A percentile compares a stretch with the other conserved stretches of the same genome.
These are phyloP conservation scores for Ptychoptera contaminata DNA, from an alignment of 2,888 invertebrate species.

Conservation along the genomic window DNA sequence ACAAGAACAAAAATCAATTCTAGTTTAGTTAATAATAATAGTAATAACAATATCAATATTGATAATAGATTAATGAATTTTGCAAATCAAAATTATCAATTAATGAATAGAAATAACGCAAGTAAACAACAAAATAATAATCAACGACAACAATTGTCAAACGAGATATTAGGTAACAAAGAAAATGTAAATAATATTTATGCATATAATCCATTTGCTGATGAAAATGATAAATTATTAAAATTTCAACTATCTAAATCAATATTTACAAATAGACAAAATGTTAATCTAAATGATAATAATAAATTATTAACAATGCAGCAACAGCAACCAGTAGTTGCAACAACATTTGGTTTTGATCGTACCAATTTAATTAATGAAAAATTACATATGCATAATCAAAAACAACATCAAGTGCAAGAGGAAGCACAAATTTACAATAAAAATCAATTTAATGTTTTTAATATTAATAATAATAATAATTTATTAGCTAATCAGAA, in stretches of 20 bases:
- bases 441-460: neutral
- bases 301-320: too few relatives aligned
- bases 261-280: neutral
- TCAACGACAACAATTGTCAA: neutral
- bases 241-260: slow-evolving; percentile 8
- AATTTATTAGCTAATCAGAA: neutral
- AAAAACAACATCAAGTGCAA: too few relatives aligned
- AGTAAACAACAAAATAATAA: neutral
- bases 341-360: slow-evolving; percentile 8
- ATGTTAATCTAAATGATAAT: neutral
- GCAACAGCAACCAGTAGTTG: neutral
- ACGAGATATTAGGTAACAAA: neutral
- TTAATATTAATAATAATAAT: neutral
- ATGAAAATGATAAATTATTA: slow-evolving; percentile 6
- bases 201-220: slow-evolving; percentile 7
- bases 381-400: neutral
- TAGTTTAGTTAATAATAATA: too few relatives aligned
- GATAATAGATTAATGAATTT: neutral
- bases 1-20: too few relatives aligned
- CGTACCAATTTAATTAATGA: slow-evolving; percentile 7
- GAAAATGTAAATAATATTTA: neutral
- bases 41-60: neutral
- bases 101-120: neutral
- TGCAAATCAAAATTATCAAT: neutral
- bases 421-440: neutral